phyloP scores from a whole-genome alignment of 2,888 invertebrate genomes.

The Athetis lepigone region DNA sequence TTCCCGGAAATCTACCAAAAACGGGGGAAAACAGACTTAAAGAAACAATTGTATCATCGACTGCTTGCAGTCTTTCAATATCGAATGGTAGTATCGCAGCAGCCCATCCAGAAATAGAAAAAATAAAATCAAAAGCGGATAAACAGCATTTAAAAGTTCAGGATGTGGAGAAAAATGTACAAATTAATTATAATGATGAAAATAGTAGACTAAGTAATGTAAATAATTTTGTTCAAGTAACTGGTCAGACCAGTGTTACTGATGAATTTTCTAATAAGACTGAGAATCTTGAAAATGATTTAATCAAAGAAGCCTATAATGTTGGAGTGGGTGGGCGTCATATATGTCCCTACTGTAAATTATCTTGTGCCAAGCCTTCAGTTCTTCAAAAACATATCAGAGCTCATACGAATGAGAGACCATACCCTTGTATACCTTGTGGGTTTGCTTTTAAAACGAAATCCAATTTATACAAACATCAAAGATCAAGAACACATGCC shows the following conservation, averaged over 20 bases:
- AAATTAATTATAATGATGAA: conserved; percentile 88
- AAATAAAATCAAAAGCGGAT: conserved; percentile 79
- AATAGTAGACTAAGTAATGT: conserved; percentile 87
- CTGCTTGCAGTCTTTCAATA: conserved; percentile 79
- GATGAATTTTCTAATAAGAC: conserved; percentile 90
- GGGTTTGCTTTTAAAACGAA: conserved; percentile 98
- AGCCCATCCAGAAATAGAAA: conserved; percentile 87
- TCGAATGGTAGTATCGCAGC: conserved; percentile 87
- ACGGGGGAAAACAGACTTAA: conserved; percentile 78
- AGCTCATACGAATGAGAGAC: conserved; percentile 97
- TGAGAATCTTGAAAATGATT: conserved; percentile 89
- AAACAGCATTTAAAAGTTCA: conserved; percentile 71
- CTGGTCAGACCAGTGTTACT: conserved; percentile 90
- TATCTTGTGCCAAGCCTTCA: conserved; percentile 97
- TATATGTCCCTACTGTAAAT: conserved; percentile 96
- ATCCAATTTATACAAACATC: conserved; percentile 97
- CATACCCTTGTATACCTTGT: conserved; percentile 96
- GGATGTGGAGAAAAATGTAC: conserved; percentile 87
- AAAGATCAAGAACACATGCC: conserved; percentile 94
- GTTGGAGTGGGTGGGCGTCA: conserved; percentile 92
- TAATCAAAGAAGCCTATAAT: conserved; percentile 86
- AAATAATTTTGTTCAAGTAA: conserved; percentile 86
- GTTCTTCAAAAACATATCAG: conserved; percentile 98
- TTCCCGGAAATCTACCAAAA: conserved; percentile 78
- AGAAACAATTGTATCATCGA: conserved; percentile 77